Conservation (phyloP, 2,888 invertebrate species). For the Exephanes ischioxanthus region DNA sequence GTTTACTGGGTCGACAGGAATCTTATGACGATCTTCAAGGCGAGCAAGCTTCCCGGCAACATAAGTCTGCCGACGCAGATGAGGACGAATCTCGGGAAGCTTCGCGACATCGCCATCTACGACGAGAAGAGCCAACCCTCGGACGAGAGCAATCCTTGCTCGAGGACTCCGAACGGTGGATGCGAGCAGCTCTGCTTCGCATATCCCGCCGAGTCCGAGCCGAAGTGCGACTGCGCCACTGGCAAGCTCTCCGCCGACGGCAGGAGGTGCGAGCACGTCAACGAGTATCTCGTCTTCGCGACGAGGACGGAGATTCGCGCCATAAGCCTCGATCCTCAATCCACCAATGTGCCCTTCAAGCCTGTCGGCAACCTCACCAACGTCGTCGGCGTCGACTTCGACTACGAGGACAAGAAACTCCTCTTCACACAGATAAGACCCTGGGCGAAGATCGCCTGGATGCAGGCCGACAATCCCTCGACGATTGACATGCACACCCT, state of each 20-base stretch:
- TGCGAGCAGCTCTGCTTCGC: conserved; percentile 99
- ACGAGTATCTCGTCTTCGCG: conserved; percentile 96
- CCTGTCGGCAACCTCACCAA: conserved; percentile 95
- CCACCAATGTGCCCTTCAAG: conserved; percentile 93
- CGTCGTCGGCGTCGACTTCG: conserved; percentile 98
- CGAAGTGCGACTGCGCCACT: conserved; percentile 96
- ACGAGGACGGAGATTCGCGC: conserved; percentile 97
- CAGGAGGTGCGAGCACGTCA: conserved; percentile 92
- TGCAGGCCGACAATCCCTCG: conserved; percentile 90
- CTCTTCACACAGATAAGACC: conserved; percentile 97
- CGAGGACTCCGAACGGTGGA: conserved; percentile 91
- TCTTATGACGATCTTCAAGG: conserved; percentile 92
- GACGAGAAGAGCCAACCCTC: conserved; percentile 95
- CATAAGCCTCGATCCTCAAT: conserved; percentile 94
- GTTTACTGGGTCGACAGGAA: conserved; percentile 98
- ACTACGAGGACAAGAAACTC: conserved; percentile 94
- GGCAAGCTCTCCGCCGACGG: conserved; percentile 90
- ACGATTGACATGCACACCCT: conserved; percentile 88
- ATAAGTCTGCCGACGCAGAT: conserved; percentile 90
- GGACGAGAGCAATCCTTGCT: conserved; percentile 93
- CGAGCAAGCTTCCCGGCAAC: conserved; percentile 92
- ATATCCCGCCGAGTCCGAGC: conserved; percentile 90
- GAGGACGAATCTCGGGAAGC: conserved; percentile 93
- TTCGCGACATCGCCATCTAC: conserved; percentile 96
- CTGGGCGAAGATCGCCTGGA: conserved; percentile 94